A percentile compares a stretch with the other conserved stretches of the same genome.
These are phyloP conservation scores for Melanotaenia boesemani DNA, from an alignment of 2,797 vertebrate genomes.

Conservation along the genomic window DNA sequence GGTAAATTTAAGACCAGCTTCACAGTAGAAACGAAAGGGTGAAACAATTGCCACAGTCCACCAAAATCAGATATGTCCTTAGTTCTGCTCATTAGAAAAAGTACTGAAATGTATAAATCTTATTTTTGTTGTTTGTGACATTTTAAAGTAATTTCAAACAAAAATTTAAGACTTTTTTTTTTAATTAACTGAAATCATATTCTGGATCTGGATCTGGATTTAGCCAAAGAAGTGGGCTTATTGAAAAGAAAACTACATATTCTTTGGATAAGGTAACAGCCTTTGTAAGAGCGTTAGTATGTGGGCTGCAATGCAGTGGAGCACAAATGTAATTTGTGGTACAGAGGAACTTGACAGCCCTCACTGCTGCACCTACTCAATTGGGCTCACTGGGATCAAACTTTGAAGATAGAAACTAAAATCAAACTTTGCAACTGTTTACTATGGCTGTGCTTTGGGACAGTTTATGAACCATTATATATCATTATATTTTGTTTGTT, in stretches of 20 bases:
- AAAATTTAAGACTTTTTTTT: no score
- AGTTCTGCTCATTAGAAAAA: no score
- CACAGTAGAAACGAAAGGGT: no score
- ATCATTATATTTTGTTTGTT: not conserved
- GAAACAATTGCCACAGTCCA: no score
- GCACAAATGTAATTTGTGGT: not conserved
- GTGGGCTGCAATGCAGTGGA: not conserved
- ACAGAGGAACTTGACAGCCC: not conserved
- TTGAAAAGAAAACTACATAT: not conserved
- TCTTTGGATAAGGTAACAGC: not conserved
- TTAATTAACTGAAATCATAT: not conserved
- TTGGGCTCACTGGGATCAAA: not conserved
- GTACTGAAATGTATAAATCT: no score
- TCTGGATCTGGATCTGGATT: not conserved
- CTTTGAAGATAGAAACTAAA: not conserved
- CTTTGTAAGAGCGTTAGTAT: not conserved
- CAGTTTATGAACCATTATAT: not conserved
- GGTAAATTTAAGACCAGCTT: no score
- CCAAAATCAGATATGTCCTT: no score
- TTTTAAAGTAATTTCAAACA: no score
- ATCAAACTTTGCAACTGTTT: not conserved
- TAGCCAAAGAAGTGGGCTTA: not conserved
- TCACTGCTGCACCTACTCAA: not conserved
- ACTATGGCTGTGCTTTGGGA: not conserved
- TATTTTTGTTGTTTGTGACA: no score